phyloP scores from a whole-genome alignment of 2,888 invertebrate genomes.

The Zygaena filipendulae region DNA sequence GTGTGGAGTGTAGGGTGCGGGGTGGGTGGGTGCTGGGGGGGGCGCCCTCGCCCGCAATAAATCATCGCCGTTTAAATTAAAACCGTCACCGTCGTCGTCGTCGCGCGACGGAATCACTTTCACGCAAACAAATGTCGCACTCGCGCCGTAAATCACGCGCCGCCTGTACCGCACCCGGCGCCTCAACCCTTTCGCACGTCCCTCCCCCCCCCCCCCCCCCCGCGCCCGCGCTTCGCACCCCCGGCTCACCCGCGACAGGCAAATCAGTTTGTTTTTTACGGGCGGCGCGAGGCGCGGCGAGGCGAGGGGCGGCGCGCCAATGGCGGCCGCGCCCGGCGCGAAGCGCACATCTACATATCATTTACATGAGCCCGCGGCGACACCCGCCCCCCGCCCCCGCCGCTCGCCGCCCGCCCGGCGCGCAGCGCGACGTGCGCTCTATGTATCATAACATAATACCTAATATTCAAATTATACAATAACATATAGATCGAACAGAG shows the following conservation, averaged over 20 bases:
- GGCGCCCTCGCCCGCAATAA: constrained; percentile 26
- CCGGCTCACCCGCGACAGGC: constrained; percentile 12
- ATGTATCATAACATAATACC: too few relatives aligned
- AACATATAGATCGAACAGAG: too few relatives aligned
- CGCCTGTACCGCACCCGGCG: too few relatives aligned
- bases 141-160: constrained; percentile 30
- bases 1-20: too few relatives aligned
- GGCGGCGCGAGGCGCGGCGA: constrained; percentile 9
- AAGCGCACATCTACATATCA: constrained; percentile 38
- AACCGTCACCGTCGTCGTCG: constrained; percentile 33
- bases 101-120: constrained; percentile 32
- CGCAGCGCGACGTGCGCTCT: too few relatives aligned
- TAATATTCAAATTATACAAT: too few relatives aligned
- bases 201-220: constrained; percentile 12
- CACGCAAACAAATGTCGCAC: constrained; percentile 23
- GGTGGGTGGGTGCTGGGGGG: constrained; percentile 2
- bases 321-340: constrained; percentile 23
- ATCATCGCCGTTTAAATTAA: constrained; percentile 48
- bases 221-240: constrained; percentile 8
- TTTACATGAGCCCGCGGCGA: constrained; percentile 29
- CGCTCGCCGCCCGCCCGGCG: background rate
- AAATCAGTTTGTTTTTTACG: constrained; percentile 21
- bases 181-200: constrained; percentile 21
- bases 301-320: constrained; percentile 22
- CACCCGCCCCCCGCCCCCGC: constrained; percentile 14